Percentiles rank a stretch among this genome's conserved stretches.
phyloP scores from a whole-genome alignment of 2,113 vertebrate species.

The Oncorhynchus mykiss region DNA sequence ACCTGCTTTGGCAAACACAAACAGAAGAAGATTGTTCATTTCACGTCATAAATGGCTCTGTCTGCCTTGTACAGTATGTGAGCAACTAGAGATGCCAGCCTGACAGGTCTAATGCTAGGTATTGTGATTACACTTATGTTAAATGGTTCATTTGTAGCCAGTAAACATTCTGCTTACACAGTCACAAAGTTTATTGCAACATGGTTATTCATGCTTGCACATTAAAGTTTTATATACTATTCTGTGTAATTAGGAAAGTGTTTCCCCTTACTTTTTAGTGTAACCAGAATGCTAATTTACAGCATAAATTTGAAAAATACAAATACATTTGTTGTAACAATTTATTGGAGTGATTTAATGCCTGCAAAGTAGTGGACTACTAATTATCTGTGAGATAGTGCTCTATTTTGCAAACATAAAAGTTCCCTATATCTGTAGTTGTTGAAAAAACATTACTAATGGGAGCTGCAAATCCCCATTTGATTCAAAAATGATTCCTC shows the following conservation, averaged over 20 bases:
- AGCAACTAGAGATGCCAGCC: slow-evolving; percentile 90
- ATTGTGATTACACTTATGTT: not conserved
- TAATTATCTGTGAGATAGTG: not conserved
- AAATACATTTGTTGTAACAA: not conserved
- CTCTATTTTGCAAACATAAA: not conserved
- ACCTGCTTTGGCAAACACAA: slow-evolving; percentile 90
- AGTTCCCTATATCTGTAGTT: not conserved
- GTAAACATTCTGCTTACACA: too few relatives aligned
- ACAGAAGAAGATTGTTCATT: slow-evolving; percentile 95
- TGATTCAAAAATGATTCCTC: not conserved
- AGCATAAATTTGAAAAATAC: not conserved
- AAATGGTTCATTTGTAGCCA: too few relatives aligned
- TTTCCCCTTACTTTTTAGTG: not conserved
- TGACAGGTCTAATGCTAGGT: slow-evolving; percentile 72
- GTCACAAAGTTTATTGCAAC: too few relatives aligned
- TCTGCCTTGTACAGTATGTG: slow-evolving; percentile 87
- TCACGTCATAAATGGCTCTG: slow-evolving; percentile 92
- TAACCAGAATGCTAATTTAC: not conserved
- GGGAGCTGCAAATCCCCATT: too few relatives aligned
- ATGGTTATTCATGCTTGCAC: too few relatives aligned
- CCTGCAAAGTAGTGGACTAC: not conserved
- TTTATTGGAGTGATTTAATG: not conserved
- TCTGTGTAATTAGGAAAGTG: too few relatives aligned
- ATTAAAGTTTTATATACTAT: too few relatives aligned
- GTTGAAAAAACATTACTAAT: not conserved